Base-by-base conservation (phyloP, 2,888 invertebrate genomes). In the Pollenia griseotomentosa region DNA sequence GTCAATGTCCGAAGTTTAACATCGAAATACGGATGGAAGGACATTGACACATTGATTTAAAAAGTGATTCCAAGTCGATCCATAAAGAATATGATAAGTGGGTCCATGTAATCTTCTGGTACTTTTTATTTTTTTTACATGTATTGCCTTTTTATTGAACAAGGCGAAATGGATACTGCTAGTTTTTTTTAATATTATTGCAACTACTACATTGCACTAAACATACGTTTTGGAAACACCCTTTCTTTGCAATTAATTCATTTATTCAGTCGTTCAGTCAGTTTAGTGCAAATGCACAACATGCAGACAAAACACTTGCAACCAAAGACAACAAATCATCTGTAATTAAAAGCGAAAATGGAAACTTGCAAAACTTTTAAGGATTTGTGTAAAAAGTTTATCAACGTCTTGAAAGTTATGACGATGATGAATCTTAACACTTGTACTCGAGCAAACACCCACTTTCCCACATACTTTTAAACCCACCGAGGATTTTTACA, bases 271-370 rank as follows among this genome's bases (percentile, higher is more conserved):
- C 40, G 14, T 3, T 8, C 46, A 66, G 40, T 40, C 33, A 14
- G 23, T 40, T 6, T 7, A 40, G 46, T 59, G 8, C 2, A 44
- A 77, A 33, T 59, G 57, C 14, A n/a, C 44, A 46, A 46, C 59
- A 46, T 73, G 55, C 66, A 66, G 46, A 78, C 66, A 57, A 57
- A 66, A 65, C 33, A 51, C 33, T 68, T 78, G 48, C 75, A 65
- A 65, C 63, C 74, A 51, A 71, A 75, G 59, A 75, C 68, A 83
- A 83, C 75, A 68, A 75, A 83, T 83, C 70, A 63, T 83, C 65
- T 65, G 70, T 73, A 83, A 83, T 83, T 83, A 83, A 75, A 68
- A 82, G 75, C 44, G 59, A 82, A 83, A 83, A 46, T 68, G 11
- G 53, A 74, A 82, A 68, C 74, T 63, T 68, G 23, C 59, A 61